phyloP scores from a whole-genome alignment of 2,113 vertebrate genomes.

The Proteles cristata region DNA sequence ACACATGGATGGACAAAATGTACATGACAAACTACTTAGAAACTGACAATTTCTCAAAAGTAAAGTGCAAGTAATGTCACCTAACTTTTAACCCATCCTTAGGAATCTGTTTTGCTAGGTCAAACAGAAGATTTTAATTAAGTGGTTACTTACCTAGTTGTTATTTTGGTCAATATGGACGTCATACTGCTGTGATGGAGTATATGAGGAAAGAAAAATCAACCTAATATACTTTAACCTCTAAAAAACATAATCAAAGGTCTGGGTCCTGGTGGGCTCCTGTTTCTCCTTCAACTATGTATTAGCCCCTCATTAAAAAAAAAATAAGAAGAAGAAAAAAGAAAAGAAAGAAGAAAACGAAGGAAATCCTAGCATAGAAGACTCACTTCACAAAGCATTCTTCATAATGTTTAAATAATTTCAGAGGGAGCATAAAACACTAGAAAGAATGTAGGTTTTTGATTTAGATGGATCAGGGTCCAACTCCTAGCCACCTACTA shows the following conservation, averaged over 20 bases:
- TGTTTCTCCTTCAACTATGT: conserved; percentile 45
- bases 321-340: background rate
- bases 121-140: conserved; percentile 72
- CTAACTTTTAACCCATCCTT: conserved; percentile 54
- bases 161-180: conserved; percentile 77
- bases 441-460: background rate
- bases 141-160: conserved; percentile 83
- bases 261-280: conserved; percentile 9
- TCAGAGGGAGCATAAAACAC: background rate
- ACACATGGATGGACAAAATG: background rate
- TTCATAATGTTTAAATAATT: conserved; percentile 21
- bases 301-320: background rate
- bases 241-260: conserved; percentile 45
- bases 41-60: conserved; percentile 46
- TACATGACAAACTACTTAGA: conserved; percentile 14
- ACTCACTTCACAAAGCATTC: conserved; percentile 29
- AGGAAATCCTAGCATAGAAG: conserved; percentile 49
- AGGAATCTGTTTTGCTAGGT: conserved; percentile 17
- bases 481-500: background rate
- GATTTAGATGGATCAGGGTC: background rate
- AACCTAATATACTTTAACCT: conserved; percentile 38
- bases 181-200: conserved; percentile 69
- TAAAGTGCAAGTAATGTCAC: conserved; percentile 35
- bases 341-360: background rate
- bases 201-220: conserved; percentile 55